A percentile compares a stretch with the other conserved stretches of the same genome.
These are phyloP conservation scores for Pelodiscus sinensis DNA, from an alignment of 2,113 vertebrate species.

Conservation along the genomic window DNA sequence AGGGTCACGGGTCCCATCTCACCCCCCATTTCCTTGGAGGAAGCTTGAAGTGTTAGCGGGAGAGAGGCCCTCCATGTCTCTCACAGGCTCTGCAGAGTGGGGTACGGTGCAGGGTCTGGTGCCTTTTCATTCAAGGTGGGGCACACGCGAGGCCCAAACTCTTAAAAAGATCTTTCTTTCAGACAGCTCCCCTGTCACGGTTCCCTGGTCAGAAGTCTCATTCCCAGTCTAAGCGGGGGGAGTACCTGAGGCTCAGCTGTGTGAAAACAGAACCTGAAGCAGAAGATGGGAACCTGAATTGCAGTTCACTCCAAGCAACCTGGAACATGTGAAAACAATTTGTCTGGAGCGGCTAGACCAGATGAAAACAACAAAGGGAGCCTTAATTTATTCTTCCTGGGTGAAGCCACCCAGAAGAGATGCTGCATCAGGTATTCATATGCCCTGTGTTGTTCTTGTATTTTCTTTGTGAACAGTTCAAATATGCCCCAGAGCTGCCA, in stretches of 20 bases:
- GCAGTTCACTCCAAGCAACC: neutral
- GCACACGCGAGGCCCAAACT: neutral
- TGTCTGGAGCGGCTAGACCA: neutral
- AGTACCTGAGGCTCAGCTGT: neutral
- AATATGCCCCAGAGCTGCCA: neutral
- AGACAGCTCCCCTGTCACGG: neutral
- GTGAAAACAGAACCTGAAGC: neutral
- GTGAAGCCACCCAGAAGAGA: neutral
- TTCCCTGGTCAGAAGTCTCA: neutral
- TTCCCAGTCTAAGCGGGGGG: neutral
- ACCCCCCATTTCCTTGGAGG: neutral
- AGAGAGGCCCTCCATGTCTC: neutral
- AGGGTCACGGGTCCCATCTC: neutral
- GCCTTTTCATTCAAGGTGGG: neutral
- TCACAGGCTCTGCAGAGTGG: neutral
- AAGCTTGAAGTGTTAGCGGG: neutral
- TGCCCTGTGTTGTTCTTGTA: neutral
- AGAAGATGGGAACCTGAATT: neutral
- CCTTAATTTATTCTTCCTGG: neutral
- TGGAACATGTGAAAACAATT: neutral
- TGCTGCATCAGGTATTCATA: neutral
- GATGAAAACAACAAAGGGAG: neutral
- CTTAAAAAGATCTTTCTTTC: neutral
- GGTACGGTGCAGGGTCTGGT: neutral
- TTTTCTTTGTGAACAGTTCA: neutral